Conservation (phyloP, 2,888 invertebrate species). For the Ametastegia equiseti region DNA sequence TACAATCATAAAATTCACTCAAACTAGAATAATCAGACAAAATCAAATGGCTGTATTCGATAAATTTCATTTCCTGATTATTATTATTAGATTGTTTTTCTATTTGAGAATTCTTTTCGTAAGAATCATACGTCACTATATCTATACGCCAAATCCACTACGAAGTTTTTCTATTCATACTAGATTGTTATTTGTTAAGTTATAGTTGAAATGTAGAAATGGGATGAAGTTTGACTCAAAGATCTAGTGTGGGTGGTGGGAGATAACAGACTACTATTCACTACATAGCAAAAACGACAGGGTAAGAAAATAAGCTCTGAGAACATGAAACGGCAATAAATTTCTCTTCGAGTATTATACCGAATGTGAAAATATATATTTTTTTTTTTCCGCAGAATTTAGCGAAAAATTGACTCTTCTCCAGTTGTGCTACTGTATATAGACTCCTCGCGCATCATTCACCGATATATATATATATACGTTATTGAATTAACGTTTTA, state of each 20-base stretch:
- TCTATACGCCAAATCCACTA: no score
- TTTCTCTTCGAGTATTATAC: not conserved
- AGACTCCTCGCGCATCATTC: not conserved
- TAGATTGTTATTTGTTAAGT: not conserved
- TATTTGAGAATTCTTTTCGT: not conserved
- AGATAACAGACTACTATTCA: not conserved
- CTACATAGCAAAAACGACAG: not conserved
- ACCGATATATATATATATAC: not conserved
- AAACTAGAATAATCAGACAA: not conserved
- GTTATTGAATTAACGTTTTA: not conserved
- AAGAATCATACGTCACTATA: no score
- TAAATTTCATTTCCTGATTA: not conserved
- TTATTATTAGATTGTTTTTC: not conserved
- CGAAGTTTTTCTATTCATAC: not conserved
- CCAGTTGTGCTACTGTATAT: constrained; percentile 61
- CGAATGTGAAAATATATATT: not conserved
- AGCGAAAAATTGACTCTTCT: not conserved
- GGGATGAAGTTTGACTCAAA: not conserved
- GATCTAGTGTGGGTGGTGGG: not conserved
- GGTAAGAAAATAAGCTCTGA: not conserved
- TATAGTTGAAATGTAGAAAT: not conserved
- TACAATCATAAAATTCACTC: not conserved
- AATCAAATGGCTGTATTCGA: not conserved
- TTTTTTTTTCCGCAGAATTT: not conserved
- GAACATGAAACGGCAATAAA: not conserved